Evolutionary conservation across 2,113 vertebrate genomes (phyloP), one percentile per base, ranked within the genome.

Genomic region (Toxotes jaculatrix): DNA sequence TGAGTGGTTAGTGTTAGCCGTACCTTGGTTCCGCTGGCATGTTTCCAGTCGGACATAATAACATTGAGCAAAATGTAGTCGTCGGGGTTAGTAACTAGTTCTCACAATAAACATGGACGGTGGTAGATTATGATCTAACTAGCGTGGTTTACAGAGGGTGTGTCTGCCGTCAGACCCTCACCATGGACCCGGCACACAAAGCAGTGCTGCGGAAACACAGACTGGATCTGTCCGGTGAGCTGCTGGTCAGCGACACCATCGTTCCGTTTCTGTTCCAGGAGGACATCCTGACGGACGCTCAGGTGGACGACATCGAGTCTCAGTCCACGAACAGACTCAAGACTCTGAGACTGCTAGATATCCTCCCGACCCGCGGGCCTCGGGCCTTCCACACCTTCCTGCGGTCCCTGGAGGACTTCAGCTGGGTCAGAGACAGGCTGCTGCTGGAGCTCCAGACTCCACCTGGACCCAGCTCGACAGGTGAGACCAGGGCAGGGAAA

Each of bases 181-280:
- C 7, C 3, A 99, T 99, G 98, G 97, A 99, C 49, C 91, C 93
- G 49, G 94, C 57, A 43, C 97, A 99, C 93, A 96, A 89, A 82
- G 93, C 95, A 0, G 69, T 98, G 19, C 95, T 99, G 21, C 96
- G 96, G 63, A 94, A 91, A 0, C 85, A 96, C 73, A 94, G 96
- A 4, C 85, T 97, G 73, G 90, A 96, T 31, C 93, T 99, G 60
- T 95, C 95, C 70, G 92, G 94, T 0, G 95, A 97, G 85, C 94
- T 98, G 4, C 82, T 97, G 85, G 96, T 97, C 55, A 96, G 96
- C 3, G 97, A 97, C 49, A 53, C 95, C 2, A 93, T 98, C 68
- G 91, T 98, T 87, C 97, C 97, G 36, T 95, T 97, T 40, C 95
- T 99, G 86, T 97, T 95, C 84, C 97, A 99, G 92, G 98, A 99